These are phyloP conservation scores for Gobiocypris rarus DNA, from an alignment of 2,113 vertebrate species.

Conservation along the genomic window DNA sequence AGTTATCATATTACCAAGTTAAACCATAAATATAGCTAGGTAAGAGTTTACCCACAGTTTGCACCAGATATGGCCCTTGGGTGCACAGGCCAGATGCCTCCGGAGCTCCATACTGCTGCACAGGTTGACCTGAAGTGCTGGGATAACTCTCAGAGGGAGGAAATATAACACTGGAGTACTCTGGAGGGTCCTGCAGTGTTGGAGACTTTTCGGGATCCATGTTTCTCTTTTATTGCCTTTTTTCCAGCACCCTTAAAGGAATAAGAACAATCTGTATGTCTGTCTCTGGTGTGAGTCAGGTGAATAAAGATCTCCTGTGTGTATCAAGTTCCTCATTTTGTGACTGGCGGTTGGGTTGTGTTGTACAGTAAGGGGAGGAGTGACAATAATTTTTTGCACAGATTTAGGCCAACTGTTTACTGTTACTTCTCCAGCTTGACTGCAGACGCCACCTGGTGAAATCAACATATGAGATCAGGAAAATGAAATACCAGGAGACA, in stretches of 20 bases:
- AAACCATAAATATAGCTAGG: too few relatives aligned
- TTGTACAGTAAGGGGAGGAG: neutral
- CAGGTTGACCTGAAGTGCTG: neutral
- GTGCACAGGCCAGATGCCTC: constrained; percentile 19
- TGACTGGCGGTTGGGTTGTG: too few relatives aligned
- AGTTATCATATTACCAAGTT: too few relatives aligned
- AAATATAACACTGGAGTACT: neutral
- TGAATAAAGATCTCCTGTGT: neutral
- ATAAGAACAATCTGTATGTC: neutral
- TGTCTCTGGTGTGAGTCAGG: neutral
- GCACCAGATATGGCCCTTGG: neutral
- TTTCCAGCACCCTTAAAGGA: neutral
- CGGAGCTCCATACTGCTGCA: neutral
- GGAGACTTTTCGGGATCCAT: constrained; percentile 63
- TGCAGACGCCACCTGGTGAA: neutral
- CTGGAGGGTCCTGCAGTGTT: neutral
- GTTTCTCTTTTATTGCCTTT: neutral
- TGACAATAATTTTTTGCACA: neutral
- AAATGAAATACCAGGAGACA: neutral
- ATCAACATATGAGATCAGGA: neutral
- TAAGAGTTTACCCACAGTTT: neutral
- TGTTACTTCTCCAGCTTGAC: neutral
- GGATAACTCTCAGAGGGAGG: neutral
- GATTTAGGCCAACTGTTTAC: neutral
- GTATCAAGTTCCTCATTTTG: neutral